Evolutionary conservation across 2,113 vertebrate genomes (phyloP).

Genomic region (Chloroceryle aenea): DNA sequence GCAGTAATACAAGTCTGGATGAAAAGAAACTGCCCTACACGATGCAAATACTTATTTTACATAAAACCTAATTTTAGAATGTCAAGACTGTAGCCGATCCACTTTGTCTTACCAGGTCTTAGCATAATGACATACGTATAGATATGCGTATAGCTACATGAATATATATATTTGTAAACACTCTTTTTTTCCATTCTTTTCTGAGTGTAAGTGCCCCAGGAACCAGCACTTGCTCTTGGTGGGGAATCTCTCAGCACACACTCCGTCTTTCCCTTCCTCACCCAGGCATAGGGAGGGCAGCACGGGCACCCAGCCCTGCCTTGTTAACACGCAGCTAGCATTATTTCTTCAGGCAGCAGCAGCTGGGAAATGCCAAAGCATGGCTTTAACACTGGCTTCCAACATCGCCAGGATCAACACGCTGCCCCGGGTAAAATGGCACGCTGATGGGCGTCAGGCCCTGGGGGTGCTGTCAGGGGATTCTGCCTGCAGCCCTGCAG

Average conservation of each 20-base stretch:
- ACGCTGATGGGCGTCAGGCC: fast-evolving
- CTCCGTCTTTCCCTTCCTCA: not conserved
- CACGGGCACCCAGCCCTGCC: fast-evolving
- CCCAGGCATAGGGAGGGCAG: not conserved
- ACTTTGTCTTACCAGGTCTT: conserved; percentile 28
- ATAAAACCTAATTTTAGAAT: conserved; percentile 45
- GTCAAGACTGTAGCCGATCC: not conserved
- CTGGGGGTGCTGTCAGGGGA: not conserved
- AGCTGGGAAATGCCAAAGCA: not conserved
- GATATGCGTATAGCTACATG: not conserved
- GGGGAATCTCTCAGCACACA: not conserved
- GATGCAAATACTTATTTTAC: conserved; percentile 34
- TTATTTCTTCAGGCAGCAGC: not conserved
- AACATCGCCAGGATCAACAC: not conserved
- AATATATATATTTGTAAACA: not conserved
- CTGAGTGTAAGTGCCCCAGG: not conserved
- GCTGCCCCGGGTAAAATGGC: not conserved
- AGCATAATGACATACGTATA: not conserved
- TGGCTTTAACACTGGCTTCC: not conserved
- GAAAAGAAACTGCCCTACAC: conserved; percentile 50
- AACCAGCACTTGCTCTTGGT: not conserved
- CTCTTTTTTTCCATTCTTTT: fast-evolving
- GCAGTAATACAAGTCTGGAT: not conserved
- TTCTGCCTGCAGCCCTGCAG: not conserved
- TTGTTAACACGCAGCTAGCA: not conserved